Evolutionary conservation across 2,113 vertebrate genomes (phyloP), one percentile per base, ranked within the genome.

Genomic region (Etheostoma spectabile): DNA sequence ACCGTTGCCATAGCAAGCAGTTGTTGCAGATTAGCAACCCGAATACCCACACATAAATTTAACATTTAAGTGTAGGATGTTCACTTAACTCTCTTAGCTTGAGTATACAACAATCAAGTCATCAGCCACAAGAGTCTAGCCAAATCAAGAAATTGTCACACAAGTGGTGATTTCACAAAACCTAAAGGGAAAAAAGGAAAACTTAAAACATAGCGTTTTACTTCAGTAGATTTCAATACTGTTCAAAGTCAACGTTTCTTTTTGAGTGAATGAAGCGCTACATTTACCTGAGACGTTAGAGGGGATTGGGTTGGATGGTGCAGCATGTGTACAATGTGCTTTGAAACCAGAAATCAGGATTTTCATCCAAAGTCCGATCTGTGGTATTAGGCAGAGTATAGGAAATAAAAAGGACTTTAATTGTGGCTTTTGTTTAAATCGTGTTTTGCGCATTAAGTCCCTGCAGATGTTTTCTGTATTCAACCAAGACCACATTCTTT

Each of bases 1-100:
- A 73, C 69, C 56, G 78, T 87, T 87, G 73, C 80, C 75, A 84
- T 80, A 80, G 82, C 3, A 27, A 75, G 60, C 63, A 65, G 45
- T 18, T 78, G 68, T 57, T 69, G 22, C 52, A 77, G 48, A 64
- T 79, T 64, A 59, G 69, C 61, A 65, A 75, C 33, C 24, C 14
- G 3, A 14, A 45, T 42, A 60, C 42, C 61, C 68, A 74, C 67
- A 49, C 46, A 81, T 6, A n/a, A 21, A 63, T 38, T 49, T 70
- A 6, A 51, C 30, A 38, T 42, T 53, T 63, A 77, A 6, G 0
- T 45, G 27, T 19, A 30, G 52, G 52, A 85, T 74, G 38, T 45
- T 63, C 15, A 8, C n/a, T 70, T 19, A 33, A 67, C 55, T 48
- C 55, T 24, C 21, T 62, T 30, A 57, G 11, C 45, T 13, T 0